Evolutionary conservation across 2,888 invertebrate genomes (phyloP), one percentile per base, ranked within the genome.

Genomic region (Dasysyrphus tricinctus): DNA sequence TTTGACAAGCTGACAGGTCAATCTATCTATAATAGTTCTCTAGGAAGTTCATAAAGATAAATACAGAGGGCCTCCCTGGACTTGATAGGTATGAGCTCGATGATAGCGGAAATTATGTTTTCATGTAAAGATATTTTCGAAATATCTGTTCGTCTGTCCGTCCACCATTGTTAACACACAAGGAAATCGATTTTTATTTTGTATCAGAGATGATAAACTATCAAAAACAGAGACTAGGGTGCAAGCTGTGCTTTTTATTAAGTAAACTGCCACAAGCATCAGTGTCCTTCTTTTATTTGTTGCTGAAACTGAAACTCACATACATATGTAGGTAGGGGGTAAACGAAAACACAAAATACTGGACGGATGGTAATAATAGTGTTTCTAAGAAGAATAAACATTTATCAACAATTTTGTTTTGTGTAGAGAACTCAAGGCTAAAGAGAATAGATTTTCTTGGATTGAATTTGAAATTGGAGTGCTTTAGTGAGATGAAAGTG

Each of bases 381-480:
- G 67, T 49, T 67, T 19, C 67, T 14, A 19, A 14, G 16, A 16
- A 67, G 12, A 49, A 44, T 67, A 49, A 67, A 67, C 32, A 67
- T 49, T 67, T 65, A 47, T 29, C 12, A 42, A 32, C 29, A 63
- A 44, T 34, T 54, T 14, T 54, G 29, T 54, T n/a, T 32, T 29
- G 29, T 54, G 7, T 7, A 12, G 16, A 47, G 16, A 47, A 16
- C 47, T 65, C 47, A 16, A 29, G 44, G 12, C 9, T n/a, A 16
- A n/a, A 32, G 32, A n/a, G 2, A 0, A 54, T n/a, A 54, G 54
- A 47, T 47, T 47, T 65, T 9, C 8, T 49, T 16, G 49, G 5
- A 67, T 49, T 67, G 37, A 67, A 67, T 67, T 67, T 49, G 47
- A 67, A 67, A 67, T 67, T 44, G 67, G 9, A 67, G 49, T 67